Percentiles rank a stretch among this genome's conserved stretches.
phyloP scores from a whole-genome alignment of 2,888 invertebrate genomes.

The Leucania comma region DNA sequence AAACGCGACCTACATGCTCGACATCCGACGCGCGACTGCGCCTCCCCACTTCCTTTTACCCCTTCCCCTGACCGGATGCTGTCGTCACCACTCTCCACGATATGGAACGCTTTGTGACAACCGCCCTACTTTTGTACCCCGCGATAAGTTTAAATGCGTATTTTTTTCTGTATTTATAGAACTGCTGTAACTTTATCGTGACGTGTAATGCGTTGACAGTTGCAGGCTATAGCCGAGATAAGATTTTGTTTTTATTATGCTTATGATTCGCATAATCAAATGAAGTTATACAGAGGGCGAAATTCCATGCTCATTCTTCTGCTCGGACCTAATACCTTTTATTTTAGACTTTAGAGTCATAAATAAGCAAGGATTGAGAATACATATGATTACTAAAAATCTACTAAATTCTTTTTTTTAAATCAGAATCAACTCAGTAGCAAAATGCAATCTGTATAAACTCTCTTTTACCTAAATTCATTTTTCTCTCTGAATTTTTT shows the following conservation, averaged over 20 bases:
- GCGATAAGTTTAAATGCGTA: conserved; percentile 61
- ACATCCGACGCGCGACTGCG: conserved; percentile 66
- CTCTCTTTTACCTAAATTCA: no score
- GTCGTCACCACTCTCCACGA: conserved; percentile 63
- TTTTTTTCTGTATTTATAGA: conserved; percentile 54
- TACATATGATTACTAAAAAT: no score
- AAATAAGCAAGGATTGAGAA: no score
- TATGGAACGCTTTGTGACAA: conserved; percentile 63
- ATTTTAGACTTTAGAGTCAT: no score
- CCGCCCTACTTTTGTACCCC: conserved; percentile 67
- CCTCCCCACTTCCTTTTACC: conserved; percentile 55
- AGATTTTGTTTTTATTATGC: neutral
- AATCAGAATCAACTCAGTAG: no score
- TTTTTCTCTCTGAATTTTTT: no score
- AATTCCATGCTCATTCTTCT: no score
- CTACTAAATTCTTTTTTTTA: no score
- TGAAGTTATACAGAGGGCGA: neutral
- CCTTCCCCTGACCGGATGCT: conserved; percentile 65
- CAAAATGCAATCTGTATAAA: no score
- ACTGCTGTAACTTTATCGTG: conserved; percentile 7
- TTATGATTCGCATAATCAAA: neutral
- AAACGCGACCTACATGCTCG: conserved; percentile 70
- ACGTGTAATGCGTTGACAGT: conserved; percentile 18
- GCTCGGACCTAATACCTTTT: no score
- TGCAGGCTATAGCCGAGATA: neutral